These are phyloP conservation scores for Dolichotis patagonum DNA, from an alignment of 2,113 vertebrate species.

Conservation along the genomic window DNA sequence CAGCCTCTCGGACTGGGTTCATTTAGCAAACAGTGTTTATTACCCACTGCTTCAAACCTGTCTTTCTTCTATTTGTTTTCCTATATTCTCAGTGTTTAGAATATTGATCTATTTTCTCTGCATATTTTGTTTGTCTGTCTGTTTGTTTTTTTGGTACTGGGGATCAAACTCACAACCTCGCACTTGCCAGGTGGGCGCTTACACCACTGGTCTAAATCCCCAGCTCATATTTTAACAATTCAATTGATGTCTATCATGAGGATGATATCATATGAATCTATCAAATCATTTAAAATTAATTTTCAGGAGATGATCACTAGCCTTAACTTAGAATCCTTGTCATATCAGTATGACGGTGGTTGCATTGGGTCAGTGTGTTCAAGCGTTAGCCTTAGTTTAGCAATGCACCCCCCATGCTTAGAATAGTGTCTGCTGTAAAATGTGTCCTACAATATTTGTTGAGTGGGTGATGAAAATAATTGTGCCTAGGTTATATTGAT, in stretches of 20 bases:
- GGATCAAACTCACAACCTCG: too few species aligned
- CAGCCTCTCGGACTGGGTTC: background rate
- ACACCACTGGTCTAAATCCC: too few species aligned
- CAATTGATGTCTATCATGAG: background rate
- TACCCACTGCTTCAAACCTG: too few species aligned
- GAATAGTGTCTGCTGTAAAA: background rate
- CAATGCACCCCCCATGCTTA: too few species aligned
- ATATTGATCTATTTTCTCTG: background rate
- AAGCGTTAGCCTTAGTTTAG: background rate
- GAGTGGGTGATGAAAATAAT: background rate
- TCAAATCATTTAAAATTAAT: background rate
- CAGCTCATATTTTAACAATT: too few species aligned
- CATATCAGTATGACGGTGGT: too few species aligned
- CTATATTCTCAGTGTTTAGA: background rate
- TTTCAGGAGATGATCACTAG: background rate
- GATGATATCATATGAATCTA: background rate
- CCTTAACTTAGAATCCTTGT: background rate
- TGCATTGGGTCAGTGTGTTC: background rate
- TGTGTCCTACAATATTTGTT: background rate
- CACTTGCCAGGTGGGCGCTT: too few species aligned
- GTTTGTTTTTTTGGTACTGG: too few species aligned
- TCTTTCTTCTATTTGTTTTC: background rate
- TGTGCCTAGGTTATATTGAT: background rate
- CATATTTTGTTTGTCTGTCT: too few species aligned
- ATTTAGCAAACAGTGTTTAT: background rate